Percentiles rank a stretch among this genome's conserved stretches.
These are phyloP conservation scores for Drosophila eohydei DNA, from an alignment of 2,888 invertebrate species.

Conservation along the genomic window DNA sequence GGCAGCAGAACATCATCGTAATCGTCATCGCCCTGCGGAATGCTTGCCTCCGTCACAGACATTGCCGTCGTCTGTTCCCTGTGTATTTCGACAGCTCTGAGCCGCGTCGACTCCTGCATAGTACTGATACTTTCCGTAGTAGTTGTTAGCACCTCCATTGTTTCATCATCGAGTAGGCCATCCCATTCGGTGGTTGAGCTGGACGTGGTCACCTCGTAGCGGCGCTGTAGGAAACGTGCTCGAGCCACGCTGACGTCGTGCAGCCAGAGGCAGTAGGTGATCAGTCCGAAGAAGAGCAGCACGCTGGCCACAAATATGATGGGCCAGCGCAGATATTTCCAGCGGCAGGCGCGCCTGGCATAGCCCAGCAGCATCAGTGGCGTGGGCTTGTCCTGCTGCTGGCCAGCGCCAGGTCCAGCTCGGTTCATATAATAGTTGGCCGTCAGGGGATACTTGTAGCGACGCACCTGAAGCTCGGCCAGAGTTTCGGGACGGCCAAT, in stretches of 20 bases:
- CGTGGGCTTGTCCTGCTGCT: conserved; percentile 55
- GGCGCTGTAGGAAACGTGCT: conserved; percentile 74
- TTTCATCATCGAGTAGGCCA: conserved; percentile 35
- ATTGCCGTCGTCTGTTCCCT: conserved; percentile 41
- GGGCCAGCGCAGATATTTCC: conserved; percentile 82
- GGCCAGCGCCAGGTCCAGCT: background rate
- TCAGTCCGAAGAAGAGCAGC: conserved; percentile 80
- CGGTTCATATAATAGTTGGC: conserved; percentile 79
- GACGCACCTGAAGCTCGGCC: conserved; percentile 81
- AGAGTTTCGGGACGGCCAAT: conserved; percentile 76
- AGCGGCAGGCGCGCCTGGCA: conserved; percentile 71
- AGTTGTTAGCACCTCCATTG: conserved; percentile 25
- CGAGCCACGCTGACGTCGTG: conserved; percentile 81
- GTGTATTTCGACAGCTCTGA: conserved; percentile 51
- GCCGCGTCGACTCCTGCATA: conserved; percentile 70
- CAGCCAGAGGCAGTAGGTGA: conserved; percentile 82
- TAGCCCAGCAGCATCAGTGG: conserved; percentile 67
- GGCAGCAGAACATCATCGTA: conserved; percentile 74
- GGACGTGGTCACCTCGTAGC: conserved; percentile 50
- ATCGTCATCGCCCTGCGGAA: conserved; percentile 43
- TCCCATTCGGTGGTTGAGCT: conserved; percentile 40
- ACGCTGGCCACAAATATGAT: conserved; percentile 79
- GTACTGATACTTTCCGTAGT: conserved; percentile 22
- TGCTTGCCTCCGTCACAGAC: conserved; percentile 36
- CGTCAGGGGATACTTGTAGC: conserved; percentile 80